Percentiles rank a stretch among this genome's conserved stretches.
Evolutionary conservation across 1,140 invertebrate species (phyloP).

Genomic region (Harlomillsia oculata): DNA sequence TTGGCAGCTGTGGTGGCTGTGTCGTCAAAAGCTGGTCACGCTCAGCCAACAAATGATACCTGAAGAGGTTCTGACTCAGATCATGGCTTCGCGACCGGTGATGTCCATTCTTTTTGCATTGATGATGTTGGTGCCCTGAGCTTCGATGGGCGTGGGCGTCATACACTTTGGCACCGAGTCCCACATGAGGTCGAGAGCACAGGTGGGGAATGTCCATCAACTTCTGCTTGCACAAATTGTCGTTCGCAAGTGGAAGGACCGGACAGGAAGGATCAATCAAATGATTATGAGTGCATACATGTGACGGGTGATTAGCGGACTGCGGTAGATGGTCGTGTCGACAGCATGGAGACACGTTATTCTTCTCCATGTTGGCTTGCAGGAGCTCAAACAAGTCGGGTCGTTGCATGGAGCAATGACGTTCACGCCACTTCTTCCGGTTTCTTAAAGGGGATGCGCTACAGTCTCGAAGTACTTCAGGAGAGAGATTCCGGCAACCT

Average conservation of each 20-base stretch:
- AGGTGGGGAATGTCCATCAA: constrained; percentile 3
- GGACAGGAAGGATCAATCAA: constrained; percentile 11
- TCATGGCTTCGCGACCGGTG: constrained; percentile 46
- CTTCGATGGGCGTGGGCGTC: constrained; percentile 33
- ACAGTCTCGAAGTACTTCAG: constrained; percentile 27
- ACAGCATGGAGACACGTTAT: constrained; percentile 47
- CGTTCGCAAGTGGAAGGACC: constrained; percentile 6
- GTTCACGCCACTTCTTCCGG: constrained; percentile 34
- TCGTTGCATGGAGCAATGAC: constrained; percentile 56
- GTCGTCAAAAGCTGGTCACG: constrained; percentile 39
- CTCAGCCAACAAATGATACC: constrained; percentile 40
- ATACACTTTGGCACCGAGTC: constrained; percentile 17
- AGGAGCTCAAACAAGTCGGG: constrained; percentile 75
- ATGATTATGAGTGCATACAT: constrained; percentile 23
- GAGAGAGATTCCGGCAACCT: constrained; percentile 25
- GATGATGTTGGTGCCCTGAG: constrained; percentile 42
- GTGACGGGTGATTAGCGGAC: constrained; percentile 9
- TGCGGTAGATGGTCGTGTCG: constrained; percentile 14
- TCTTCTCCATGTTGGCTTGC: constrained; percentile 83
- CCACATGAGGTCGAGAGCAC: constrained; percentile 12
- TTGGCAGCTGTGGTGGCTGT: constrained; percentile 29
- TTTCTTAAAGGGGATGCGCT: constrained; percentile 28
- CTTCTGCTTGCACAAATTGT: constrained; percentile 20
- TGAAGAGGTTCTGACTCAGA: constrained; percentile 41
- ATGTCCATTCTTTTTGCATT: constrained; percentile 37